Evolutionary conservation across 2,888 invertebrate species (phyloP), one percentile per base, ranked within the genome.

Genomic region (Ormyrus pomaceus): DNA sequence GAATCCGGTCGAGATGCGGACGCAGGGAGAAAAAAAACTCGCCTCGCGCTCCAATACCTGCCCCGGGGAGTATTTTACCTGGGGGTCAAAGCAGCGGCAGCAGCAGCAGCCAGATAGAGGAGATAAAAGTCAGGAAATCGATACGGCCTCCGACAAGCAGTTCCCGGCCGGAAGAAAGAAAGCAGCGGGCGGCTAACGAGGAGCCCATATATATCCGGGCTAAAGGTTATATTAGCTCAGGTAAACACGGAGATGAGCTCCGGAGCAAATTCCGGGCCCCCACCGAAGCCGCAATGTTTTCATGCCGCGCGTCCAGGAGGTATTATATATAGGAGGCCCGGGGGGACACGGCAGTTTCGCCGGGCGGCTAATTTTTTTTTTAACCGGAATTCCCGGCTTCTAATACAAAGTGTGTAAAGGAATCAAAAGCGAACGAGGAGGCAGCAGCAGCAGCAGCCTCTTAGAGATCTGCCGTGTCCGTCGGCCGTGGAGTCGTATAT

Each of bases 241-340:
- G 77, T 77, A 77, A 72, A 66, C 53, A 59, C 34, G 58, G 58
- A 19, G 19, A 46, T 48, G 58, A 48, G 53, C 5, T 10, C 10
- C 48, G 50, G 51, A 50, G 68, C 68, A 68, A 76, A 76, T 61
- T 66, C 10, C 56, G 69, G 61, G 62, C 48, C 76, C 83, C 84
- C 19, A 2, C 19, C 19, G 19, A 19, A 19, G 19, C 86, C 84
- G 84, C 84, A 86, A 86, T 86, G 84, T 86, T 88, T 87, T 86
- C 84, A 86, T 87, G 81, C 45, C 8, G n/a, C 51, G 59, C 5
- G 13, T 6, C 53, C 7, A 11, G 19, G 1, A 19, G 19, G 19
- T 19, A n/a, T n/a, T n/a, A n/a, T n/a, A n/a, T n/a, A 19, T 2
- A 19, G 19, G 19, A 19, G 19, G 2, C 19, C 61, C 0, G n/a